phyloP scores from a whole-genome alignment of 2,797 vertebrate species.

The Cyclura pinguis region DNA sequence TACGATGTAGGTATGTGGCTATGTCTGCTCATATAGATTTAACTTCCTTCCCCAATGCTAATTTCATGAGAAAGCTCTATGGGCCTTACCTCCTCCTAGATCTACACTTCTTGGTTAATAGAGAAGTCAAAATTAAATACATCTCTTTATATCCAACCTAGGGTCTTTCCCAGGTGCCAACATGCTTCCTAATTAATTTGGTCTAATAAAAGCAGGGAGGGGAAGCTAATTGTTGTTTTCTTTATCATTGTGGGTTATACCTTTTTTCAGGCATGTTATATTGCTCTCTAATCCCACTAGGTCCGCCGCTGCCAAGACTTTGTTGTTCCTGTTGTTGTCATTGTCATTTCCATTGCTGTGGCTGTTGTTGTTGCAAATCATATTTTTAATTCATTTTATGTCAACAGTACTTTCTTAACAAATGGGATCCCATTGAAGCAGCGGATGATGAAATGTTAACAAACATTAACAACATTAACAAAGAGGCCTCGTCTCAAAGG shows the following conservation, averaged over 20 bases:
- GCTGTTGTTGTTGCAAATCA: constrained; percentile 14
- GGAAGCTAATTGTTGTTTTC: neutral
- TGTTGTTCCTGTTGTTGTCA: neutral
- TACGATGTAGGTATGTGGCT: neutral
- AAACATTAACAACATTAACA: constrained; percentile 29
- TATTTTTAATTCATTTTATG: constrained; percentile 35
- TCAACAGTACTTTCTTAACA: neutral
- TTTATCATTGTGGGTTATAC: neutral
- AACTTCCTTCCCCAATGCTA: neutral
- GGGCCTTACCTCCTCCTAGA: neutral
- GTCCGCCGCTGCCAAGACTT: neutral
- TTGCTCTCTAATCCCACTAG: neutral
- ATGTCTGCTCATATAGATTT: neutral
- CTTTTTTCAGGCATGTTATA: neutral
- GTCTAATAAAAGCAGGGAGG: neutral
- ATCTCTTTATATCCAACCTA: neutral
- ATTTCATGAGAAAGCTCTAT: neutral
- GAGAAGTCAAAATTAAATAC: neutral
- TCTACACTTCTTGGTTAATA: neutral
- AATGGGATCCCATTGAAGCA: constrained; percentile 3
- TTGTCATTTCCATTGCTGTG: neutral
- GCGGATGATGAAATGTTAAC: constrained; percentile 30
- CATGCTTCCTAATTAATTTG: neutral
- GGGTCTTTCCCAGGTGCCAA: neutral
- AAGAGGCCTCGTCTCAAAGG: constrained; percentile 29